Base-by-base conservation (phyloP, 2,797 vertebrate genomes). In the Tympanoctomys barrerae region DNA sequence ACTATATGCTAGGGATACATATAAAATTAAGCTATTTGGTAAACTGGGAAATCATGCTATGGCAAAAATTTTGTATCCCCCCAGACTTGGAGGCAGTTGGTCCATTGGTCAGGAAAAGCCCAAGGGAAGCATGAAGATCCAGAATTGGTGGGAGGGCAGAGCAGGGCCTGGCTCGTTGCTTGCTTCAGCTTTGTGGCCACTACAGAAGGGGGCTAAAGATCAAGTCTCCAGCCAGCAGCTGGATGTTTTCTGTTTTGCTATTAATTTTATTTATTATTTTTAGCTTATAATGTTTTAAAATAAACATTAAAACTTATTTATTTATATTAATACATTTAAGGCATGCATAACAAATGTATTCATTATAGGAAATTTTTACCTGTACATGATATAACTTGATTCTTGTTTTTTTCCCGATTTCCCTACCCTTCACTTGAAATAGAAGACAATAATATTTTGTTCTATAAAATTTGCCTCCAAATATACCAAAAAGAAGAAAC, bases 291-390 rank as follows among this genome's bases (percentile, higher is more conserved):
- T 85, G 18, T 42, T 89, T 66, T n/a, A n/a, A 57, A 31, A 0
- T 78, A 71, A 73, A 57, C 80, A 39, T 80, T 86, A 91, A 71
- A 68, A 78, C 12, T 77, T 88, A 85, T 87, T 61, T 70, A 36
- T 70, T 70, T 36, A n/a, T n/a, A 36, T 70, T 36, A 70, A 70
- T 70, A 8, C 66, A 70, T 36, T n/a, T 18, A n/a, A 68, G 66
- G 66, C n/a, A n/a, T 68, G 16, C 33, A n/a, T 68, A 70, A 70
- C 36, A 16, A 70, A 16, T 70, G 2, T 33, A 70, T 36, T 36
- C 66, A 70, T 70, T 70, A 70, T n/a, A 70, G 66, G 66, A 16
- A 70, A 9, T 70, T 70, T n/a, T 7, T 70, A 36, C 66, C 66
- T 70, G 16, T 70, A 70, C 33, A 70, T 36, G n/a, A 21, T 68